Evolutionary conservation across 2,797 vertebrate species (phyloP).

Genomic region (Thripadectes ignobilis): DNA sequence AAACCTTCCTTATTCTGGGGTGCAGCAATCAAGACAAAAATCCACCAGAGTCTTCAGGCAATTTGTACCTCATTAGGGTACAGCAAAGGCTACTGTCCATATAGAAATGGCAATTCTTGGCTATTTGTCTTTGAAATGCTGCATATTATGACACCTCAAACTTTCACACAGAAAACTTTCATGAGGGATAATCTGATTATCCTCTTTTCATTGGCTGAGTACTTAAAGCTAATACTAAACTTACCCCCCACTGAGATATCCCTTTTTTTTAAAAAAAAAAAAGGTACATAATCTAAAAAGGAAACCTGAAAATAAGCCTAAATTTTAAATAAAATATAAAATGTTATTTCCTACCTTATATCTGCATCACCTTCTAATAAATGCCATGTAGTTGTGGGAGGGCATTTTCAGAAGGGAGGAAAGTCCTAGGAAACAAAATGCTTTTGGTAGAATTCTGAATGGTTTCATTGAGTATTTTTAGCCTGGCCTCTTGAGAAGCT

Average conservation of each 20-base stretch:
- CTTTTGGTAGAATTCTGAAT: conserved; percentile 57
- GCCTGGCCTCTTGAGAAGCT: conserved; percentile 48
- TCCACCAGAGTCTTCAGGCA: neutral
- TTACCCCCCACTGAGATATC: neutral
- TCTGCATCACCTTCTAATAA: conserved; percentile 26
- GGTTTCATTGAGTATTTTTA: conserved; percentile 66
- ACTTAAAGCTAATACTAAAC: neutral
- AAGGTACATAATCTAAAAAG: neutral
- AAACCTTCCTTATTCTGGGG: neutral
- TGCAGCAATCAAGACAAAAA: neutral
- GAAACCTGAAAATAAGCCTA: neutral
- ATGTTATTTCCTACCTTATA: neutral
- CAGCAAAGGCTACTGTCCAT: neutral
- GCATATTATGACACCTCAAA: neutral
- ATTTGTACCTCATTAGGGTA: neutral
- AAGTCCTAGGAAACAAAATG: conserved; percentile 49
- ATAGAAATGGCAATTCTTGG: neutral
- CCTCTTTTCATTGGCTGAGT: neutral
- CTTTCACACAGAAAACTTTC: neutral
- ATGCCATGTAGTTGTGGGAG: neutral
- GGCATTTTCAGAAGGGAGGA: conserved; percentile 27
- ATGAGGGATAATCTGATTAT: neutral
- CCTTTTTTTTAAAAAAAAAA: neutral
- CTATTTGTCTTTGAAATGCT: neutral
- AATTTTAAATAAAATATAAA: neutral